Base-by-base conservation (phyloP, 2,888 invertebrate genomes). In the Pseudococcus viburni region DNA sequence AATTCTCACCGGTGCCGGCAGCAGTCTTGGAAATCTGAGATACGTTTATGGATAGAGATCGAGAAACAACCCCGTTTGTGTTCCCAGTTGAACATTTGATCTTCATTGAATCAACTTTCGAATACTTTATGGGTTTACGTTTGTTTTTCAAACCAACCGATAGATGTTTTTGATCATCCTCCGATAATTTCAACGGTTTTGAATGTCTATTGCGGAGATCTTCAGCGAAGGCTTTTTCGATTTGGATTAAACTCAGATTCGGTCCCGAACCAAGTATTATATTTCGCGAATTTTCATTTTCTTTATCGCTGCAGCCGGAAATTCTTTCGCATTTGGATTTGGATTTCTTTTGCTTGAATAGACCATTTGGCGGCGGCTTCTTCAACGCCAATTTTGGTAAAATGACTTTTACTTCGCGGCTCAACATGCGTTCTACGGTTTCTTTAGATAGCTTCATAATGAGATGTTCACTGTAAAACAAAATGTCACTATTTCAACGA, bases 231-330 rank as follows among this genome's bases (percentile, higher is more conserved):
- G 6, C 80, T 83, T 39, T 42, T 19, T 83, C 80, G 19, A 83
- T 83, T 17, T 83, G 26, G 9, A 46, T 46, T 19, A 83, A 46
- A 9, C 19, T 83, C 46, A 46, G 9, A 26, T 33, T 46, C 46
- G 80, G 80, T 17, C 33, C 33, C 19, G 33, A 17, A 33, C 0
- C 9, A 19, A 77, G 8, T 4, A 11, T 15, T 26, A 73, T 26
- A 19, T n/a, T 77, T 9, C 17, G 4, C 2, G 39, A 33, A 17
- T 64, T 64, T 7, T 83, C 46, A n/a, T 83, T 83, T 46, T 83
- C 80, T 83, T 83, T 83, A 83, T 83, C 33, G 19, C 80, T 83
- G 9, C 33, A 8, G 19, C 19, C n/a, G 17, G 80, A 46, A 42
- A 1, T 46, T 46, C 80, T 46, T 83, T 11, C 46, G 8, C 46